A percentile compares a stretch with the other conserved stretches of the same genome.
phyloP scores from a whole-genome alignment of 2,113 vertebrate species.

The Limanda limanda region DNA sequence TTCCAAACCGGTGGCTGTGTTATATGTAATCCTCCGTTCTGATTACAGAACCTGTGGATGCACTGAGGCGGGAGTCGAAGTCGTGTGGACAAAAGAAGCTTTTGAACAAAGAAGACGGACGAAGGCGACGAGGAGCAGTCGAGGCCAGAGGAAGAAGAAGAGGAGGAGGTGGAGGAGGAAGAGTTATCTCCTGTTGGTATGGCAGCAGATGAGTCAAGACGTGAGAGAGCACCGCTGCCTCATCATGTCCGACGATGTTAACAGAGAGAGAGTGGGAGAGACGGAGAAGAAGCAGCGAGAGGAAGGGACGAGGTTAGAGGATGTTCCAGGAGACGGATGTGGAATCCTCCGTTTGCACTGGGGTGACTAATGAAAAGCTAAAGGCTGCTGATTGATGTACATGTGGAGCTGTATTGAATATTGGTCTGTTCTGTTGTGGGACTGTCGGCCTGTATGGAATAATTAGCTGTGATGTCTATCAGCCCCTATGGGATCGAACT shows the following conservation, averaged over 20 bases:
- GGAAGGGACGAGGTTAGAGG: neutral
- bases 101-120: neutral
- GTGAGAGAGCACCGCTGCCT: neutral
- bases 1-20: no score
- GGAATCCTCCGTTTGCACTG: neutral
- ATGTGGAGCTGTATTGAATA: neutral
- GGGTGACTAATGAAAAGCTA: neutral
- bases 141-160: neutral
- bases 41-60: neutral
- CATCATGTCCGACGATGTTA: neutral
- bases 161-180: slow-evolving; percentile 3
- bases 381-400: neutral
- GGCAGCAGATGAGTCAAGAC: slow-evolving; percentile 11
- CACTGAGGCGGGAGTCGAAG: neutral
- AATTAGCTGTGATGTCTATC: no score
- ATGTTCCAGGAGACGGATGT: neutral
- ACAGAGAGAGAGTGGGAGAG: neutral
- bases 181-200: neutral
- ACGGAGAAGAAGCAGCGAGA: neutral
- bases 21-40: neutral
- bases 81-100: neutral
- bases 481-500: neutral
- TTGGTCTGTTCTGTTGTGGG: no score
- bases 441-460: no score
- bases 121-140: neutral